These are phyloP conservation scores for Acanthisitta chloris DNA, from an alignment of 2,113 vertebrate species.

Conservation along the genomic window DNA sequence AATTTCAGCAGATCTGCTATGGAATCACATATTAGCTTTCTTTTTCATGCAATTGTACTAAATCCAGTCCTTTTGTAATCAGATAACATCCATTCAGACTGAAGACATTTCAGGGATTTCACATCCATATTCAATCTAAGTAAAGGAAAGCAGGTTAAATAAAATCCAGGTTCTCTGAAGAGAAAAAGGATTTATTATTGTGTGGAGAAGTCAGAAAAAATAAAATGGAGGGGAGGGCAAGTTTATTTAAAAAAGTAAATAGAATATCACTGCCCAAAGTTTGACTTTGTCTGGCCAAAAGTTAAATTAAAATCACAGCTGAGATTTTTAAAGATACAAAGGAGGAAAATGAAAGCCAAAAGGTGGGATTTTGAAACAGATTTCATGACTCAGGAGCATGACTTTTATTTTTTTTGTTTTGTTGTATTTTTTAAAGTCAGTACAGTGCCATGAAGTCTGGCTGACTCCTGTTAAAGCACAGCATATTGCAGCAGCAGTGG, in stretches of 20 bases:
- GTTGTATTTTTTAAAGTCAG: background rate
- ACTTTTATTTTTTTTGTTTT: background rate
- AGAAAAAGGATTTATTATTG: background rate
- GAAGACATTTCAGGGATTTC: constrained; percentile 20
- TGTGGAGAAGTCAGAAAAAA: background rate
- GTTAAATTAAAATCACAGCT: constrained; percentile 20
- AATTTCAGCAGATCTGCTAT: constrained; percentile 26
- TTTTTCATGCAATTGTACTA: constrained; percentile 20
- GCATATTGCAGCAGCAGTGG: background rate
- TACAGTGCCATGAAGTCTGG: background rate
- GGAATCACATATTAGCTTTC: constrained; percentile 13
- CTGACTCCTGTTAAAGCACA: background rate
- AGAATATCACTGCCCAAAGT: background rate
- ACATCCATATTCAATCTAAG: constrained; percentile 3
- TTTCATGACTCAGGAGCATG: background rate
- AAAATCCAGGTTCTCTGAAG: constrained; percentile 26
- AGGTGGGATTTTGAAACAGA: constrained; percentile 20
- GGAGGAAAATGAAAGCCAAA: background rate
- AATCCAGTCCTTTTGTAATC: constrained; percentile 26
- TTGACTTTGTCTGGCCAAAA: background rate
- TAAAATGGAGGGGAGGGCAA: background rate
- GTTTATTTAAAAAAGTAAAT: constrained; percentile 13
- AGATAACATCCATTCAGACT: background rate
- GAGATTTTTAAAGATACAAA: constrained; percentile 17
- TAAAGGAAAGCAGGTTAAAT: constrained; percentile 18